Evolutionary conservation across 2,888 invertebrate genomes (phyloP), one percentile per base, ranked within the genome.

Genomic region (Hartigia nigra): DNA sequence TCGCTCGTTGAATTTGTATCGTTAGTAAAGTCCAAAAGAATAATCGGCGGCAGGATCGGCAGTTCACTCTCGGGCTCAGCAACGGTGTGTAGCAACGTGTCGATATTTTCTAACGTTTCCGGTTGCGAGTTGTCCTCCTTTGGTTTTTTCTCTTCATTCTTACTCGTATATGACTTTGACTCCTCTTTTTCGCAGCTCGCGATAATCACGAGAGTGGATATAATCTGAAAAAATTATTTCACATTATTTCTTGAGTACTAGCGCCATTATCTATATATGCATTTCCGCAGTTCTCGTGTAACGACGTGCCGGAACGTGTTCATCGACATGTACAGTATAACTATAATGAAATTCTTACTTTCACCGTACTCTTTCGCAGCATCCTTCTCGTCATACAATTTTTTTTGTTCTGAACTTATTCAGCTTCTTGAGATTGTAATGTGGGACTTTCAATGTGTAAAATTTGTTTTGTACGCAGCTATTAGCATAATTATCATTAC

Each of bases 11-110:
- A 55, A 0, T 84, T 83, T 0, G 88, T 88, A 4, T 83, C 84
- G 74, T 91, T 90, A 1, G 85, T 88, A 39, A 91, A 91, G 70
- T 91, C 91, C 0, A 91, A 74, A 4, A 91, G 83, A 70, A 91
- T 91, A 35, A 91, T 85, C 1, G 91, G 91, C 0, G 91, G 91
- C 31, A 91, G 76, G 12, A 91, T 87, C 12, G 91, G 90, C 12
- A 91, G 74, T 1, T 79, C 80, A 12, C 82, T 82, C 4, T 85
- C 81, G 1, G 77, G 78, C 2, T 84, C 77, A 70, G 74, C 74
- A 31, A 12, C 74, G 37, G 82, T 77, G 12, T 72, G n/a, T 34
- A 34, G 12, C 14, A 32, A 72, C 12, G 31, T 34, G 23, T 72
- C 72, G 12, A 72, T 31, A 37, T 82, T 78, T 1, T 78, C 76